These are phyloP conservation scores for Pyrrhia umbra DNA, from an alignment of 2,888 invertebrate species.

Conservation along the genomic window DNA sequence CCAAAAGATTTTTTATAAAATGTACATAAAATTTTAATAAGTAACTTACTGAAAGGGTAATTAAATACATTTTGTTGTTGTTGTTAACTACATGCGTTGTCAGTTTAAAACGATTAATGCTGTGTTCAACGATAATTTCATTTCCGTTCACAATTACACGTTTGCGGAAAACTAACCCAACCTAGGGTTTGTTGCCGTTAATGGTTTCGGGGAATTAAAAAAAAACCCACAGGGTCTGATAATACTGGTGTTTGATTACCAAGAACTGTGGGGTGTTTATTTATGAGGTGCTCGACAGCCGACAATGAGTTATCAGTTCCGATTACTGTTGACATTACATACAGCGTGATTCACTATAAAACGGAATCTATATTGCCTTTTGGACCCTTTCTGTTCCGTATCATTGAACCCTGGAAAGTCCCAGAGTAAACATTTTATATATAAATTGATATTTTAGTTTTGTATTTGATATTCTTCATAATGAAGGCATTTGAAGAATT, in stretches of 20 bases:
- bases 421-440: slow-evolving; percentile 15
- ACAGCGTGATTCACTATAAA: slow-evolving; percentile 65
- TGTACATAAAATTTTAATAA: background rate
- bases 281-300: slow-evolving; percentile 69
- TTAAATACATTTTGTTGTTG: too few species aligned
- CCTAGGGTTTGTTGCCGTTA: slow-evolving; percentile 57
- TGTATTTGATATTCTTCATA: background rate
- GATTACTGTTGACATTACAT: slow-evolving; percentile 72
- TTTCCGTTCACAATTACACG: slow-evolving; percentile 52
- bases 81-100: too few species aligned
- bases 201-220: slow-evolving; percentile 69
- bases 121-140: slow-evolving; percentile 45
- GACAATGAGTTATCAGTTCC: slow-evolving; percentile 74
- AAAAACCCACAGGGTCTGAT: slow-evolving; percentile 62
- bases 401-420: slow-evolving; percentile 26
- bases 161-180: slow-evolving; percentile 41
- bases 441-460: background rate
- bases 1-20: too few species aligned
- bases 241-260: slow-evolving; percentile 72
- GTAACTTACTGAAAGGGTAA: slow-evolving; percentile 8
- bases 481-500: background rate
- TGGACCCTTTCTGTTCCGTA: slow-evolving; percentile 45
- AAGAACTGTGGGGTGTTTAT: slow-evolving; percentile 73
- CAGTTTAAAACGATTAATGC: slow-evolving; percentile 24
- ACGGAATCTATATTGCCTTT: slow-evolving; percentile 61